Evolutionary conservation across 2,888 invertebrate genomes (phyloP), one percentile per base, ranked within the genome.

Genomic region (Scaeva pyrastri): DNA sequence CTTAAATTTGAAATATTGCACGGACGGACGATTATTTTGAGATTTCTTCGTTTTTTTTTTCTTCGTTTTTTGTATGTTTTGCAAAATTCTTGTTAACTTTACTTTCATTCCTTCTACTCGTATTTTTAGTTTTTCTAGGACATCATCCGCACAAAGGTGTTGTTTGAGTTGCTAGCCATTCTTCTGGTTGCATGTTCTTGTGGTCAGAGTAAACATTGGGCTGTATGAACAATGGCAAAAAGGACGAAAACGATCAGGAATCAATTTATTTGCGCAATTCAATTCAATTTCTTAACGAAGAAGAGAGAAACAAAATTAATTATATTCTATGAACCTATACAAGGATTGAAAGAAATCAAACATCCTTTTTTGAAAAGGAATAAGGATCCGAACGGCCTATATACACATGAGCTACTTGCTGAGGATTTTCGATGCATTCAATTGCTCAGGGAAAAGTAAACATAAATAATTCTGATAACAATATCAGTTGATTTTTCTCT

Each of bases 241-340:
- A 71, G 81, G 76, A 81, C 81, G 76, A 86, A 86, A 77, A 82
- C 82, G 86, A 86, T 86, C 86, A 82, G 71, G 58, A 82, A 86
- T 82, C 86, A 78, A 78, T 82, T 86, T 86, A 86, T 86, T 86
- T 86, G 86, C 86, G 82, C 86, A 86, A 86, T 86, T 82, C 74
- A 70, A 74, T 82, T 82, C 60, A 43, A 23, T 55, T n/a, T n/a
- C 68, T 43, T 39, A 2, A 50, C 60, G 23, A 74, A 86, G 11
- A 19, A 31, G n/a, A 60, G 26, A 48, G 45, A 52, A 11, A n/a
- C 31, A 52, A 39, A 56, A 23, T 11, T 21, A 2, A 60, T 39
- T 62, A 41, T 19, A 39, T 26, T 31, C 1, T n/a, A n/a, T n/a
- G n/a, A n/a, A n/a, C 26, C 2, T 48, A 10, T 41, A 31, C 48